Base-by-base conservation (phyloP, 2,888 invertebrate genomes). In the Apamea epomidion region DNA sequence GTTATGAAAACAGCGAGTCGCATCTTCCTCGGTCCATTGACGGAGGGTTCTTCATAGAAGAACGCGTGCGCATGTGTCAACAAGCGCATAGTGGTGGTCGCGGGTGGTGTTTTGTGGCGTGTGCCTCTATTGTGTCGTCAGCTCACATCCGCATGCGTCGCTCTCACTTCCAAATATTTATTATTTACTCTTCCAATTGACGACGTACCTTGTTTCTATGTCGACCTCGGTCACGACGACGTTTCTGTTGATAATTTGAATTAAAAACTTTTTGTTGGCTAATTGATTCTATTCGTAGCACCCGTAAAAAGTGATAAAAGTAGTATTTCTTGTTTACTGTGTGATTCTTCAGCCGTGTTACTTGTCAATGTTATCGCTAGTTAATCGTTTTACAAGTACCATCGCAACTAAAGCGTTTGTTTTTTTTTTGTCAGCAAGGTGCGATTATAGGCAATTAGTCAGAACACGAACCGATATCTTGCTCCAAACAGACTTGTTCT, bases 31-130 rank as follows among this genome's bases (percentile, higher is more conserved):
- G 87, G 87, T 89, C 91, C 93, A 94, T 94, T 93, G 93, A 94
- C 90, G 86, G 86, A 83, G 83, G 90, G 85, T 89, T 81, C 83
- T 96, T 96, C 96, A 92, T 86, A 90, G 96, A 96, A 96, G 91
- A 89, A 91, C 96, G 95, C 95, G 95, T 96, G 96, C 95, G 92
- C 93, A 82, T 83, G 80, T 92, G 88, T 94, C 93, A 95, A 94
- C 92, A 94, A 81, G 62, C 76, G 70, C 80, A 89, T 87, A 90
- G 81, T 85, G 72, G 65, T 65, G 73, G 73, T 54, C 77, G 48
- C 54, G 68, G 84, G 74, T 81, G 87, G 72, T 78, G 69, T 78
- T 70, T 32, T 62, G 65, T 84, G 85, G 89, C 92, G 90, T 90
- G 91, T 89, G 92, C 84, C 89, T 83, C 90, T 85, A 92, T 93